Base-by-base conservation (phyloP, 2,113 vertebrate genomes). In the Melanocharis versteri region DNA sequence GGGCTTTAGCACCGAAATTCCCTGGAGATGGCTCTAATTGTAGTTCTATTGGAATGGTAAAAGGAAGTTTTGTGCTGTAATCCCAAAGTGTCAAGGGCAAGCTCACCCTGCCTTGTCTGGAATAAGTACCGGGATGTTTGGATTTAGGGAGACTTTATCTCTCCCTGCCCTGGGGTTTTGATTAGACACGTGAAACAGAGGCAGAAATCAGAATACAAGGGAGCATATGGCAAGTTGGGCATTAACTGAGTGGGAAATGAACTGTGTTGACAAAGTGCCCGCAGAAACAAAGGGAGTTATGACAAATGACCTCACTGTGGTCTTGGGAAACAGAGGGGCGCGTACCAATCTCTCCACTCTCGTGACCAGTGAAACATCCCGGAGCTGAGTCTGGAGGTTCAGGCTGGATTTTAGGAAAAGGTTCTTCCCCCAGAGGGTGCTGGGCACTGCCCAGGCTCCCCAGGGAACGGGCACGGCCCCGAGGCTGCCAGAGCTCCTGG, bases 301-400 rank as follows among this genome's bases (percentile, higher is more conserved):
- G 64, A 80, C 60, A 65, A 69, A 77, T 33, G 22, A 47, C 47
- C 70, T 48, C 40, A 33, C 1, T 37, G 48, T 27, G 64, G 48
- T 9, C 54, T 42, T 4, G 62, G 70, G 54, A 76, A 69, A n/a
- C 13, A 0, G 40, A 37, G 35, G 21, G 47, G 10, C 54, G 31
- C 61, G 40, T 9, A 7, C 40, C 28, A 6, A 19, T 0, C 42
- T 9, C 35, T 11, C 15, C 56, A 14, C n/a, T 61, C 56, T 23
- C 3, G 1, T 19, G 47, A 20, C 17, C 4, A 2, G 11, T 15
- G n/a, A 19, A 33, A 76, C 12, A 15, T 10, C 26, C 3, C 0
- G 4, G 16, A 35, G 47, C 11, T 27, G 35, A 22, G 22, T 2
- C 33, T 14, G 54, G 40, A 7, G 40, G 8, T 16, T 48, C 14